Conservation (phyloP, 1,140 invertebrate species). For the Nymphalis io region DNA sequence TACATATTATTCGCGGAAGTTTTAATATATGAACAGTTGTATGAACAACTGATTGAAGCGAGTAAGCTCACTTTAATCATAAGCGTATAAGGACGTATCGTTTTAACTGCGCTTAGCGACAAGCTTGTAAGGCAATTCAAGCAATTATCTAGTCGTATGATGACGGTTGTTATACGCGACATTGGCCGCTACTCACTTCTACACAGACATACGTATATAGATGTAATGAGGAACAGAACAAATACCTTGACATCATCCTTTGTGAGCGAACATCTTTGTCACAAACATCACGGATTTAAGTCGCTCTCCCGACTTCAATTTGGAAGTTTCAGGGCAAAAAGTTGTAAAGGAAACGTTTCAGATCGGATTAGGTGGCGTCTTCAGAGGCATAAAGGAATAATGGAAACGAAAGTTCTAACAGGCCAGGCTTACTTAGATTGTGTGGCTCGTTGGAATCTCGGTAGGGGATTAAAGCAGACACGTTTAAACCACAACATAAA, state of each 20-base stretch:
- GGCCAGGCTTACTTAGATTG: slow-evolving; percentile 35
- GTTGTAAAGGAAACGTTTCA: slow-evolving; percentile 30
- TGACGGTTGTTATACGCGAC: too few species aligned
- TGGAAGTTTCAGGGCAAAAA: slow-evolving; percentile 29
- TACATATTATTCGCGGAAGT: too few species aligned
- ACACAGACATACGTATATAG: background rate
- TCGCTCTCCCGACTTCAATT: slow-evolving; percentile 29
- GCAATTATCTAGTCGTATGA: too few species aligned
- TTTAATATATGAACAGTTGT: too few species aligned
- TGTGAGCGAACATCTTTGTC: slow-evolving; percentile 20
- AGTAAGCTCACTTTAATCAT: too few species aligned
- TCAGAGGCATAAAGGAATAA: slow-evolving; percentile 30
- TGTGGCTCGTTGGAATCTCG: slow-evolving; percentile 28
- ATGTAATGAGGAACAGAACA: background rate
- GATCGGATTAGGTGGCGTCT: slow-evolving; percentile 33
- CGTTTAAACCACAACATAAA: slow-evolving; percentile 35
- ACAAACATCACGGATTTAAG: slow-evolving; percentile 26
- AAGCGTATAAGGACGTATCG: too few species aligned
- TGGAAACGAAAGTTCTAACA: slow-evolving; percentile 32
- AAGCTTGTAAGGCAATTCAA: too few species aligned
- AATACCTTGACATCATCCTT: slow-evolving; percentile 3
- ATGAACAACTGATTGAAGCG: too few species aligned
- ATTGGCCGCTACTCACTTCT: too few species aligned
- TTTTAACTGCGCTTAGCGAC: too few species aligned
- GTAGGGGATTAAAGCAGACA: slow-evolving; percentile 31